phyloP scores from a whole-genome alignment of 1,140 invertebrate genomes.

The Cataglyphis hispanica region DNA sequence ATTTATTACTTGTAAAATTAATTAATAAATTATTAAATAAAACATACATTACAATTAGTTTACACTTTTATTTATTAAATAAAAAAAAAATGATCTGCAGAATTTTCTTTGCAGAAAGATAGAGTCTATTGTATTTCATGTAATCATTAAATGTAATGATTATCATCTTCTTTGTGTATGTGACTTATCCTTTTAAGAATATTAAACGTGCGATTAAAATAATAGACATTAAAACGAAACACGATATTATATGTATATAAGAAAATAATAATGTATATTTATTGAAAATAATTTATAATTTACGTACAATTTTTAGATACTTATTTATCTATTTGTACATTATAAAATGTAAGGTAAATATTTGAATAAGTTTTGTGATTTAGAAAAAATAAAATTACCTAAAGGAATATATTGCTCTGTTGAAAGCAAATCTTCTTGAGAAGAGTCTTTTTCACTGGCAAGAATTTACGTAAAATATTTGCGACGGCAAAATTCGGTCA shows the following conservation, averaged over 20 bases:
- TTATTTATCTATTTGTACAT: background rate
- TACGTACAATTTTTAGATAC: background rate
- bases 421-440: background rate
- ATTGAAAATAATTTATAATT: slow-evolving; percentile 2
- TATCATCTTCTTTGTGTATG: background rate
- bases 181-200: background rate
- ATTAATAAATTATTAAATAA: too few species aligned
- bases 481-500: slow-evolving; percentile 18
- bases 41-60: background rate
- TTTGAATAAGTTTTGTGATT: background rate
- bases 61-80: background rate
- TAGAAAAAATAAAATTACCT: background rate
- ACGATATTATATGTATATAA: too few species aligned
- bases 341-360: background rate
- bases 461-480: slow-evolving; percentile 52
- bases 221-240: background rate
- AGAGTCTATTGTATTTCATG: background rate
- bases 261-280: slow-evolving; percentile 8
- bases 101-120: background rate
- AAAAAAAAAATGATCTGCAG: background rate
- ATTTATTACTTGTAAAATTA: too few species aligned
- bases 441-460: background rate
- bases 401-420: background rate
- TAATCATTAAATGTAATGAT: background rate
- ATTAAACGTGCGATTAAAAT: background rate